Evolutionary conservation across 2,113 vertebrate species (phyloP), one percentile per base, ranked within the genome.

Genomic region (Chitala chitala): DNA sequence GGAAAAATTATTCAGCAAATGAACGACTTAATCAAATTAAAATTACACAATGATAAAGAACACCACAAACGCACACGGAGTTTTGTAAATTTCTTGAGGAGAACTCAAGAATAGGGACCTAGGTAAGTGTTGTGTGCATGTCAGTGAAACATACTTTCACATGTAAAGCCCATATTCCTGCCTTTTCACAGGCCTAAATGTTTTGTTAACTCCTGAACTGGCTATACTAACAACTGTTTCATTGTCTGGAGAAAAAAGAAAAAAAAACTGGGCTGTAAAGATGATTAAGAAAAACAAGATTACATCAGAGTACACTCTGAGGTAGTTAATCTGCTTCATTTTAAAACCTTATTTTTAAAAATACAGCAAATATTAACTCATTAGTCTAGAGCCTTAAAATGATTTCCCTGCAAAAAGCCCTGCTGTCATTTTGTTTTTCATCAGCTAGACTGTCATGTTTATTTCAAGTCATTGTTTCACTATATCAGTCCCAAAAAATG

Each of bases 1-100:
- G 26, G 22, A n/a, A n/a, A 63, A 12, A 75, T 61, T 17, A 70
- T 48, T 58, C 42, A 22, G 55, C 66, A 48, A 63, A 70, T 70
- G 38, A 50, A 59, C 61, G 56, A 59, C 58, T 58, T 36, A 24
- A 29, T 58, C 70, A 58, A 44, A 71, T 54, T 55, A 71, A 36
- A 53, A 33, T 13, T 69, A 53, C 29, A 33, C 29, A 69, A 13
- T n/a, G 20, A 69, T 9, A 53, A 22, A 69, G 29, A 26, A 31
- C 68, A 69, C n/a, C 44, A 69, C 10, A 22, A 46, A 24, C 33
- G 46, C 3, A 51, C 46, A 50, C 33, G n/a, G 48, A 33, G 13
- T 31, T 69, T 17, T 33, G 33, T 65, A 8, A 38, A 69, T 69
- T 69, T 20, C 17, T 69, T 51, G 29, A 33, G 8, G 40, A 5